Evolutionary conservation across 2,888 invertebrate genomes (phyloP).

Genomic region (Horisme vitalbata): DNA sequence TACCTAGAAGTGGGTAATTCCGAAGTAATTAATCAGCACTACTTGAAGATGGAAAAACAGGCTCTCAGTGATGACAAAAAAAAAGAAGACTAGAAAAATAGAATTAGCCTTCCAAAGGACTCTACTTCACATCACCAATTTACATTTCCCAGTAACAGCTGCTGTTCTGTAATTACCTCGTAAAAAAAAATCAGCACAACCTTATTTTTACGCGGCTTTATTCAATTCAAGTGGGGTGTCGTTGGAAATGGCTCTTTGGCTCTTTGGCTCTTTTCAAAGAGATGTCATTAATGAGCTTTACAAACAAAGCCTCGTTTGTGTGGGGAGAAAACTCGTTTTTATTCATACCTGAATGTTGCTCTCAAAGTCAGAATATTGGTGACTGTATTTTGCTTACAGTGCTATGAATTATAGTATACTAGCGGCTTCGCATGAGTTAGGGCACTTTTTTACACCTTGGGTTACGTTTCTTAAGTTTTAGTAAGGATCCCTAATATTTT

Average conservation of each 20-base stretch:
- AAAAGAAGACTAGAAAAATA: neutral
- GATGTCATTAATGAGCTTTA: conserved; percentile 20
- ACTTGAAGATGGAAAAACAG: no score
- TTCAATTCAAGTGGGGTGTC: conserved; percentile 14
- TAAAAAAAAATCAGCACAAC: conserved; percentile 1
- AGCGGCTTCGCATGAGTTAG: no score
- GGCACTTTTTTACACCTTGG: no score
- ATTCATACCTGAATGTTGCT: neutral
- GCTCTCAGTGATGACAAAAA: no score
- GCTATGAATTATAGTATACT: neutral
- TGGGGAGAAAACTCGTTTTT: conserved; percentile 2
- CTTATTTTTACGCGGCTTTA: conserved; percentile 8
- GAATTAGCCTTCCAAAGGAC: neutral
- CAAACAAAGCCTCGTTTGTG: conserved; percentile 16
- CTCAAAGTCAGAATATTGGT: conserved; percentile 9
- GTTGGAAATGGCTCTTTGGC: conserved; percentile 13
- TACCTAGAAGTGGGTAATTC: no score
- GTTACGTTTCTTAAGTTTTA: no score
- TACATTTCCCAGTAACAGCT: neutral
- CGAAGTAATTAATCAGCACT: no score
- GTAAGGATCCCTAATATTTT: no score
- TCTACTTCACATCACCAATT: neutral
- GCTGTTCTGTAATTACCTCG: conserved; percentile 11
- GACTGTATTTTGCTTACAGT: neutral
- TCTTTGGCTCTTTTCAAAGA: conserved; percentile 19